Base-by-base conservation (phyloP, 2,113 vertebrate species). In the Theristicus caerulescens region DNA sequence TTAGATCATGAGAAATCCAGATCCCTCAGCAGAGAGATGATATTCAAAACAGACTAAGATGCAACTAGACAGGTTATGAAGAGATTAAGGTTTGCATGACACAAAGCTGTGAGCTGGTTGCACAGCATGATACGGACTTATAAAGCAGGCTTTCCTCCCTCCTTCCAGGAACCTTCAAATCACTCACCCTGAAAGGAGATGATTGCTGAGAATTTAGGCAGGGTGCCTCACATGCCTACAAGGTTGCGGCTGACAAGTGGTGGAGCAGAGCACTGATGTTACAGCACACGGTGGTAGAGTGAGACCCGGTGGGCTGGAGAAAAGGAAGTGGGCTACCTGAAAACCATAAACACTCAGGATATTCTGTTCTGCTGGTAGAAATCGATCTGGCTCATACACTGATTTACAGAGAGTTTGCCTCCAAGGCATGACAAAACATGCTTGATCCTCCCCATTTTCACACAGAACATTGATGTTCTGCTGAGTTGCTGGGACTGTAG, bases 51-150 rank as follows among this genome's bases (percentile, higher is more conserved):
- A 86, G 96, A 95, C 90, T 95, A 74, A 96, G 87, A 97, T 95
- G 67, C 93, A 89, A 90, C 88, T 84, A 97, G 97, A 96, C 94
- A 93, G 90, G 91, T 96, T 97, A 91, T 92, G 92, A 97, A 93
- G 92, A 98, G 97, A 96, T 96, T 90, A 86, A 86, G 74, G 70
- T 86, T 97, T 94, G 78, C 93, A 71, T 69, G 90, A 92, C 91
- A 96, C 76, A 94, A 97, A 90, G 87, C 95, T 95, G 92, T 74
- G 90, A 97, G 93, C 93, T 84, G 74, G 91, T 93, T 17, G 32
- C 93, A 52, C 85, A 86, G 91, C 70, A 58, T 66, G 92, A 82
- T 52, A 78, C 0, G 7, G 69, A 40, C 38, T 94, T 95, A 69
- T 69, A 79, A 78, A 95, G 14, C 46, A 92, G 42, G 12, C 64